Conservation (phyloP, 2,113 vertebrate species). For the Pluvianellus socialis region DNA sequence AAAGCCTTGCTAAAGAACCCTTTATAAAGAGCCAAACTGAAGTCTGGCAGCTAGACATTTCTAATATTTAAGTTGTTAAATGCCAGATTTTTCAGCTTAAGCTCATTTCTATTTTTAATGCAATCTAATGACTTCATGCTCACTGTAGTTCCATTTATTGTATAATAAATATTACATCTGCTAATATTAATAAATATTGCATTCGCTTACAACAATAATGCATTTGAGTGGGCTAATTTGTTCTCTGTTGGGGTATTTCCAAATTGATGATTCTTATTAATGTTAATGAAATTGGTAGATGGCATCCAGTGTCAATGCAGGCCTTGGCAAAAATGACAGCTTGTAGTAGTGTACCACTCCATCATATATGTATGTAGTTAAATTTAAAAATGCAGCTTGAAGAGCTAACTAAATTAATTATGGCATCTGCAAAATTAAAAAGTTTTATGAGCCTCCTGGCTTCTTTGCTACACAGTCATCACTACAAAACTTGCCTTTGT, state of each 20-base stretch:
- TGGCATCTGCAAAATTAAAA: neutral
- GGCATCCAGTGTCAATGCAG: neutral
- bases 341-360: neutral
- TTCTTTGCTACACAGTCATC: neutral
- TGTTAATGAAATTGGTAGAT: slow-evolving; percentile 5
- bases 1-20: neutral
- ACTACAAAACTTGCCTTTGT: neutral
- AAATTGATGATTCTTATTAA: neutral
- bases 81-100: neutral
- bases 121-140: neutral
- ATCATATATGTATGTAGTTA: neutral
- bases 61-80: neutral
- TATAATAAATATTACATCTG: neutral
- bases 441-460: neutral
- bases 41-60: neutral
- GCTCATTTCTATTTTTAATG: neutral
- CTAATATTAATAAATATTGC: neutral
- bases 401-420: neutral
- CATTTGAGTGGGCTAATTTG: neutral
- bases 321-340: neutral
- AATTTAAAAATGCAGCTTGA: neutral
- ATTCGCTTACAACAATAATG: neutral
- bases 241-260: neutral
- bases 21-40: neutral
- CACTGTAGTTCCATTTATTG: neutral